Conservation (phyloP, 2,888 invertebrate genomes). For the Morpho achilles region DNA sequence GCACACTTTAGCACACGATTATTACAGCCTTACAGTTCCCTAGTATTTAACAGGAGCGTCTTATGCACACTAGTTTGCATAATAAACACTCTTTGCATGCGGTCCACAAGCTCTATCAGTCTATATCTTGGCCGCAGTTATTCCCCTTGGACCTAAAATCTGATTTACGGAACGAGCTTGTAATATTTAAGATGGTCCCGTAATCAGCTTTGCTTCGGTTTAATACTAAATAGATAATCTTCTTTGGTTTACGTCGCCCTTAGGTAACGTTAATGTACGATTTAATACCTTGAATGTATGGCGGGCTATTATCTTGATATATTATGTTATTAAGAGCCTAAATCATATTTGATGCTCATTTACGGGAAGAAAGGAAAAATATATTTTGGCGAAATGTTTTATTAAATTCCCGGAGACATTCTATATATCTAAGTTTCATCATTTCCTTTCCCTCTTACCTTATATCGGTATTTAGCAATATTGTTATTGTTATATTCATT, state of each 20-base stretch:
- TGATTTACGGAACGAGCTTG: conserved; percentile 35
- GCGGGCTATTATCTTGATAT: conserved; percentile 25
- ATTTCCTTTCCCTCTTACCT: not conserved
- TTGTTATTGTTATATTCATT: too few relatives aligned
- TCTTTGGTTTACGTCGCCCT: conserved; percentile 29
- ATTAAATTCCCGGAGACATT: conserved; percentile 13
- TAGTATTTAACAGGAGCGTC: conserved; percentile 19
- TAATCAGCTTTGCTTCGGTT: conserved; percentile 37
- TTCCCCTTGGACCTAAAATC: conserved; percentile 28
- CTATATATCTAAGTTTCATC: conserved; percentile 1
- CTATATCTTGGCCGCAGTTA: conserved; percentile 25
- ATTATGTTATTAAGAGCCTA: conserved; percentile 24
- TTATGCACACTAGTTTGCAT: conserved; percentile 25
- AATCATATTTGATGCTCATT: conserved; percentile 23
- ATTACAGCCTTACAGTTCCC: conserved; percentile 14
- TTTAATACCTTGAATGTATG: conserved; percentile 23
- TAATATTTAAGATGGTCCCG: conserved; percentile 41
- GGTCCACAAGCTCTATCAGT: conserved; percentile 25
- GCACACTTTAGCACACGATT: conserved; percentile 12
- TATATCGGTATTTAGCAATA: not conserved
- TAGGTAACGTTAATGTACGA: conserved; percentile 28
- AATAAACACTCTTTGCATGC: conserved; percentile 30
- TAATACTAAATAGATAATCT: conserved; percentile 31
- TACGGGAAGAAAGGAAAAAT: conserved; percentile 13
- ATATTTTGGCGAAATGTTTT: conserved; percentile 17